Base-by-base conservation (phyloP, 1,140 invertebrate species). In the Drosophila busckii region DNA sequence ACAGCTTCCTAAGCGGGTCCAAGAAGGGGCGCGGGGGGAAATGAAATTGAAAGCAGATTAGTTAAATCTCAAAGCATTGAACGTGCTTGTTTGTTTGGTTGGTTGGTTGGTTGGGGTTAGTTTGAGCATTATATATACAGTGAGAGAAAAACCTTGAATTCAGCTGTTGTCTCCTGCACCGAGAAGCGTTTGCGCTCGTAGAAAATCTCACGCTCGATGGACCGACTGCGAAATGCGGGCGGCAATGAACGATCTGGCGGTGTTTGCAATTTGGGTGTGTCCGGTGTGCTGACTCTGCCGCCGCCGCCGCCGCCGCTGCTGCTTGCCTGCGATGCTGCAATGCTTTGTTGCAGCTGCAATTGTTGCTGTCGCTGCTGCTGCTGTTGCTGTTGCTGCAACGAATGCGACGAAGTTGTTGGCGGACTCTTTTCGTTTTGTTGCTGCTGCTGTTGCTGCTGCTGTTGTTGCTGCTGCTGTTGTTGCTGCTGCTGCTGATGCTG, bases 111-210 rank as follows among this genome's bases (percentile, higher is more conserved):
- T n/a, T n/a, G n/a, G n/a, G n/a, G n/a, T n/a, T n/a, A n/a, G n/a
- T n/a, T n/a, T n/a, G n/a, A n/a, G n/a, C n/a, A n/a, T n/a, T n/a
- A n/a, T n/a, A n/a, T n/a, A n/a, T n/a, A n/a, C n/a, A n/a, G n/a
- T n/a, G n/a, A n/a, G n/a, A n/a, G n/a, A 56, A 52, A 60, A 61
- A 87, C 85, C 73, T 85, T 87, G 44, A 85, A 67, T 56, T 82
- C 85, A 32, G 53, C 70, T 34, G 71, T 44, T 53, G n/a, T n/a
- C n/a, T 87, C 82, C 54, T 66, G 59, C 22, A 70, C 61, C 4
- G 85, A 85, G 56, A 59, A 69, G 9, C 85, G 69, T 42, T 87
- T 87, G 17, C 83, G 73, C 38, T 87, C 85, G 83, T 82, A 76
- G n/a, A 61, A 42, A 19, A 75, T 62, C 52, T 87, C 85, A 12